Conservation (phyloP, 2,113 vertebrate genomes). For the Picathartes gymnocephalus region DNA sequence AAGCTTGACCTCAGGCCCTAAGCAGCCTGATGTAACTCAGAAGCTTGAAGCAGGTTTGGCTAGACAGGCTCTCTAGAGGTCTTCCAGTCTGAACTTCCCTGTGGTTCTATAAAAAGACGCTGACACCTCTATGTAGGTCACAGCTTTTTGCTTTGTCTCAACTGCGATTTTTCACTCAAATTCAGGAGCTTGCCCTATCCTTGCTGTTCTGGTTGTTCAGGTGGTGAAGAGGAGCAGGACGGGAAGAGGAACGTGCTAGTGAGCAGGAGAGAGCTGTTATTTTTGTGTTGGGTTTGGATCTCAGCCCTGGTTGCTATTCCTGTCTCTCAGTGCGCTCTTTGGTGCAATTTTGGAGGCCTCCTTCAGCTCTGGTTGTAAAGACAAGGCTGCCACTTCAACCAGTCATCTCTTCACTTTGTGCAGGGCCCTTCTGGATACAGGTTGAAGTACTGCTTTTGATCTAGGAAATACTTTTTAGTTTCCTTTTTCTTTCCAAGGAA, state of each 20-base stretch:
- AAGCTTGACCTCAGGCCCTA: background rate
- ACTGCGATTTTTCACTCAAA: background rate
- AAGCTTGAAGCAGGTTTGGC: background rate
- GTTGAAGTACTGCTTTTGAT: constrained; percentile 1
- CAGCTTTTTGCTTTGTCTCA: background rate
- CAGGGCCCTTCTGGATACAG: background rate
- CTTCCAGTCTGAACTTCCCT: background rate
- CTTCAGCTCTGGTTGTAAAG: background rate
- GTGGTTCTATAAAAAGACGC: background rate
- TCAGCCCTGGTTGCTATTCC: background rate
- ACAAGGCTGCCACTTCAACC: background rate
- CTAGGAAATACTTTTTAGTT: background rate
- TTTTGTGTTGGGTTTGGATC: background rate
- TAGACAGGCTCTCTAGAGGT: background rate
- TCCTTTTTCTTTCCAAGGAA: background rate
- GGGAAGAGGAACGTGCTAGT: background rate
- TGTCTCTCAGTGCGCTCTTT: background rate
- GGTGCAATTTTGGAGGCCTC: background rate
- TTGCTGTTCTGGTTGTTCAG: background rate
- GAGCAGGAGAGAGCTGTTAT: background rate
- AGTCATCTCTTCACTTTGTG: background rate
- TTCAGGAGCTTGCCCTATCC: background rate
- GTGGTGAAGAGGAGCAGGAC: background rate
- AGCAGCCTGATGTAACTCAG: background rate
- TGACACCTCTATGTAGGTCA: background rate